phyloP scores from a whole-genome alignment of 2,113 vertebrate species.

The Embiotoca jacksoni region DNA sequence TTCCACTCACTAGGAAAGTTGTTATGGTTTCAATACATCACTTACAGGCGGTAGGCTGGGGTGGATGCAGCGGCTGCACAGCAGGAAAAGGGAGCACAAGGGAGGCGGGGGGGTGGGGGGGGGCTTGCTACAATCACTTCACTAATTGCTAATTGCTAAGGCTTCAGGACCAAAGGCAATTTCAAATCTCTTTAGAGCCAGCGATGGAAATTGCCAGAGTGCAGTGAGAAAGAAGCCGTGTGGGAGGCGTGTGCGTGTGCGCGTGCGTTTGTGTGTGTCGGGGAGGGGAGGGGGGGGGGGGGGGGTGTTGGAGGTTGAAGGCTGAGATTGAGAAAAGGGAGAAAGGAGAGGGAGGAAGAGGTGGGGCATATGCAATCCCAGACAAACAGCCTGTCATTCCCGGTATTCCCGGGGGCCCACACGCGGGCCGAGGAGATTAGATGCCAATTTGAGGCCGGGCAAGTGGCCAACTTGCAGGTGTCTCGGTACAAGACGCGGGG shows the following conservation, averaged over 20 bases:
- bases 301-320: conserved; percentile 14
- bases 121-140: conserved; percentile 75
- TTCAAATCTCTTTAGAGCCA: conserved; percentile 81
- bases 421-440: conserved; percentile 78
- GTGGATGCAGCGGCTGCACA: conserved; percentile 55
- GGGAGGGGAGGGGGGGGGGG: not conserved
- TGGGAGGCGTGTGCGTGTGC: conserved; percentile 41
- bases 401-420: conserved; percentile 71
- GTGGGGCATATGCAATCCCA: conserved; percentile 79
- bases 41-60: conserved; percentile 30
- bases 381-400: conserved; percentile 85
- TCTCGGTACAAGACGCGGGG: conserved; percentile 75
- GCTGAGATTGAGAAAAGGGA: conserved; percentile 58
- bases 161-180: conserved; percentile 81
- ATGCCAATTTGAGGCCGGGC: conserved; percentile 82
- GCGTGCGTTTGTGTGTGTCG: conserved; percentile 23
- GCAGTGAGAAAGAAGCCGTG: conserved; percentile 63
- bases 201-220: conserved; percentile 79
- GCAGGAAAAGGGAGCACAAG: conserved; percentile 48
- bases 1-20: conserved; percentile 48
- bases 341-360: conserved; percentile 43
- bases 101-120: conserved; percentile 45
- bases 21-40: conserved; percentile 59
- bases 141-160: conserved; percentile 83
- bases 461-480: conserved; percentile 77